These are phyloP conservation scores for Parotia lawesii DNA, from an alignment of 2,113 vertebrate genomes.

Conservation along the genomic window DNA sequence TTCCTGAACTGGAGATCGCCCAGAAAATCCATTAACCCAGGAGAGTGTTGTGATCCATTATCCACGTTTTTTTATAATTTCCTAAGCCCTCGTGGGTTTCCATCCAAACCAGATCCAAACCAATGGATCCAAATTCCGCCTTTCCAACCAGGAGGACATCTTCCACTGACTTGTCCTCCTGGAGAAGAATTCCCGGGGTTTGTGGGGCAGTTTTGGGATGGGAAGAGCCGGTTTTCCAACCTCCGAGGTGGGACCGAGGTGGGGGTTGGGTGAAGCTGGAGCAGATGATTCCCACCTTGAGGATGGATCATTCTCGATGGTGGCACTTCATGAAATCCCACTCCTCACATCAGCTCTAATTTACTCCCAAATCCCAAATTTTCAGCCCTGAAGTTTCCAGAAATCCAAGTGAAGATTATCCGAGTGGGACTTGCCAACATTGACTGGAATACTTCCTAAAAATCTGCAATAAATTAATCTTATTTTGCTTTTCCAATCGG, in stretches of 20 bases:
- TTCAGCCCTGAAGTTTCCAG: background rate
- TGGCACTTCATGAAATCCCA: background rate
- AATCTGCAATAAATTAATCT: background rate
- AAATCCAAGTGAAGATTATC: background rate
- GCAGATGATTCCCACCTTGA: background rate
- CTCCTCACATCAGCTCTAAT: background rate
- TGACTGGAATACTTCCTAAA: background rate
- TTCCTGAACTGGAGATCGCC: background rate
- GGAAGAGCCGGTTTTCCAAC: background rate
- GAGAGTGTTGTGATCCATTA: background rate
- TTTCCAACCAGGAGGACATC: background rate
- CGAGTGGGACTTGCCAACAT: background rate
- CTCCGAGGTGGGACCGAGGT: fast-evolving
- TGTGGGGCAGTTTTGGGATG: background rate
- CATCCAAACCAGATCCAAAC: background rate
- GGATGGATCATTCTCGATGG: background rate
- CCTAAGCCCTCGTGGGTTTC: background rate
- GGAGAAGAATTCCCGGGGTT: fast-evolving
- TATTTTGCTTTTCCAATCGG: background rate
- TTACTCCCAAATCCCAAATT: background rate
- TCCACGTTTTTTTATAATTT: fast-evolving
- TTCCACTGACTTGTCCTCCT: background rate
- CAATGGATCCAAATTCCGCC: background rate
- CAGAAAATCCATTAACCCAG: background rate
- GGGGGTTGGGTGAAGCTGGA: background rate